Base-by-base conservation (phyloP, 1,140 invertebrate genomes). In the Aphis gossypii region DNA sequence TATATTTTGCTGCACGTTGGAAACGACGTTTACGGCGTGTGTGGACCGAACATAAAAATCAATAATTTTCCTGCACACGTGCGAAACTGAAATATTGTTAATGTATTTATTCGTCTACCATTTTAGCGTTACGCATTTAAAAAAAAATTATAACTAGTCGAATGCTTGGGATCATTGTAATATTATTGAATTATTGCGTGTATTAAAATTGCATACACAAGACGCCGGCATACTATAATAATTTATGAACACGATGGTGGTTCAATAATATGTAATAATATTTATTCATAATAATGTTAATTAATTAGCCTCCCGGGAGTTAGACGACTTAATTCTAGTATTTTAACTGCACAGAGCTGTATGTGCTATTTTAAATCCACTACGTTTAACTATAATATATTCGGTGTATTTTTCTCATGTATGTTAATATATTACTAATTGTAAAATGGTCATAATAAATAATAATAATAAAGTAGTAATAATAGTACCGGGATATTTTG, bases 21-120 rank as follows among this genome's bases (percentile, higher is more conserved):
- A 88, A 88, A 88, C 30, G 2, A 4, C 18, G 44, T 88, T 88
- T 48, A 51, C 25, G 87, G 18, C n/a, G 87, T 88, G 87, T 88
- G 86, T 54, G n/a, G 48, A 88, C 87, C 46, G 87, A 88, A 54
- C n/a, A 88, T 51, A 88, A 51, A 51, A 88, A 88, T 88, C 87
- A 88, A 88, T 88, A 88, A 51, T 88, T 21, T 88, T 88, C 46
- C 48, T 48, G 20, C 87, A 88, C 87, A 88, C 87, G 44, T 51
- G n/a, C 20, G 48, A 54, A 51, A 88, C 87, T 20, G 46, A 48
- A 88, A 46, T 25, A 8, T 86, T 46, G 44, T 25, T 7, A 46
- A 86, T 46, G 46, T 86, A 41, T 83, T 38, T 41, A 21, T 38
- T 41, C 35, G 9, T 44, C 6, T 84, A 9, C 23, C 23, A 3